Evolutionary conservation across 2,113 vertebrate genomes (phyloP).

Genomic region (Tinamus guttatus): DNA sequence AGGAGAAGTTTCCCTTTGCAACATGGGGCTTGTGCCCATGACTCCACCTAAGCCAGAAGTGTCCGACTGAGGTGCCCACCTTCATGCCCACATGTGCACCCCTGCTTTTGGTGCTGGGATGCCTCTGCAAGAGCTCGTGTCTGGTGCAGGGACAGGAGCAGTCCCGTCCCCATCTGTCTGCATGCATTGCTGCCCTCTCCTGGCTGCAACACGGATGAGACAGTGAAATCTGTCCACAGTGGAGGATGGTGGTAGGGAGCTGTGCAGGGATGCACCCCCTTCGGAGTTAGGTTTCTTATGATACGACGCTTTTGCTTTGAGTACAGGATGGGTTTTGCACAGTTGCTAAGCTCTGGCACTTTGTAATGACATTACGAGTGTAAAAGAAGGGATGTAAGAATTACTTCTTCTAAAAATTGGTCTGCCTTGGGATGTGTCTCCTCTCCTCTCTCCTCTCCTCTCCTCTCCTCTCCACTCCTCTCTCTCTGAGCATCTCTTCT

Average conservation of each 20-base stretch:
- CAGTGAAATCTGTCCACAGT: neutral
- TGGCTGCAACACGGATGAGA: neutral
- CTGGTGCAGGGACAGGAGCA: accelerated
- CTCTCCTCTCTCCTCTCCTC: neutral
- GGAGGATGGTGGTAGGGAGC: neutral
- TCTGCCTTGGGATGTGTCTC: accelerated
- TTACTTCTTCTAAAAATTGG: neutral
- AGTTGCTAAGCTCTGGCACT: neutral
- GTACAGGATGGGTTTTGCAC: neutral
- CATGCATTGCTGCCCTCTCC: slow-evolving; percentile 66
- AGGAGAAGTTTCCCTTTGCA: neutral
- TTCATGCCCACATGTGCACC: accelerated
- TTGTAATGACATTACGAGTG: neutral
- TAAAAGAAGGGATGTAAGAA: neutral
- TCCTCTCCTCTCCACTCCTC: neutral
- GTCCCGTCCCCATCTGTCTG: accelerated
- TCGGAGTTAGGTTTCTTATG: accelerated
- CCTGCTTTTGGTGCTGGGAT: accelerated
- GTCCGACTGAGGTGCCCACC: neutral
- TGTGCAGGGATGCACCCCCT: neutral
- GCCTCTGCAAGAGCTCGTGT: accelerated
- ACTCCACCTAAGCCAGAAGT: neutral
- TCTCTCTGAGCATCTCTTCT: neutral
- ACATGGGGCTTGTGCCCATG: neutral
- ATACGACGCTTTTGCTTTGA: neutral